These are phyloP conservation scores for Euwallacea fornicatus DNA, from an alignment of 1,140 invertebrate genomes.

Conservation along the genomic window DNA sequence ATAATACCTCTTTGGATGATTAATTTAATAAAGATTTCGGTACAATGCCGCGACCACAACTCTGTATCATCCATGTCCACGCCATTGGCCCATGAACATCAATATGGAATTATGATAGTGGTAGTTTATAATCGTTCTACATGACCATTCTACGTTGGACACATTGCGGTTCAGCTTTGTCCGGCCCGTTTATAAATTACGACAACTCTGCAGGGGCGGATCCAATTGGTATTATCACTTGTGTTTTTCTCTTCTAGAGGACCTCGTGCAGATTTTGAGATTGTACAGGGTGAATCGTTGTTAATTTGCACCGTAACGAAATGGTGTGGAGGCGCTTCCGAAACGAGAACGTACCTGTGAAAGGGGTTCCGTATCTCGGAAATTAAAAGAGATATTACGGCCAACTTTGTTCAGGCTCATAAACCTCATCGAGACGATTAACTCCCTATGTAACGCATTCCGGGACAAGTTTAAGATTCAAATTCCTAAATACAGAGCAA, in stretches of 20 bases:
- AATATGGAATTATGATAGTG: constrained; percentile 48
- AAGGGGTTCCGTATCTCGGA: too few species aligned
- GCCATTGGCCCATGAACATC: constrained; percentile 47
- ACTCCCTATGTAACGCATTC: too few species aligned
- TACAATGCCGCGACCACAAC: neutral
- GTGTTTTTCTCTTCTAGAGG: constrained; percentile 6
- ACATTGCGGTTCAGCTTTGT: constrained; percentile 47
- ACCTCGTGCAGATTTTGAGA: neutral
- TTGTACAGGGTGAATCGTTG: neutral
- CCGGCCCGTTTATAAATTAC: constrained; percentile 46
- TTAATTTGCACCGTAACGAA: neutral
- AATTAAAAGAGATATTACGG: too few species aligned
- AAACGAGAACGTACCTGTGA: too few species aligned
- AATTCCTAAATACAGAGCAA: too few species aligned
- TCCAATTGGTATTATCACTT: constrained; percentile 11
- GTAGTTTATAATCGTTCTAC: constrained; percentile 47
- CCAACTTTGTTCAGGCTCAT: too few species aligned
- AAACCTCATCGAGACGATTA: too few species aligned
- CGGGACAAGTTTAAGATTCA: too few species aligned
- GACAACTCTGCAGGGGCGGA: constrained; percentile 31
- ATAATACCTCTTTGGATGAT: constrained; percentile 22
- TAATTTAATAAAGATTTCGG: constrained; percentile 17
- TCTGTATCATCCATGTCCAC: constrained; percentile 22
- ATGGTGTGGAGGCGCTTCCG: too few species aligned
- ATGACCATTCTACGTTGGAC: constrained; percentile 46